These are phyloP conservation scores for Gallirallus australis DNA, from an alignment of 2,797 vertebrate species.

Conservation along the genomic window DNA sequence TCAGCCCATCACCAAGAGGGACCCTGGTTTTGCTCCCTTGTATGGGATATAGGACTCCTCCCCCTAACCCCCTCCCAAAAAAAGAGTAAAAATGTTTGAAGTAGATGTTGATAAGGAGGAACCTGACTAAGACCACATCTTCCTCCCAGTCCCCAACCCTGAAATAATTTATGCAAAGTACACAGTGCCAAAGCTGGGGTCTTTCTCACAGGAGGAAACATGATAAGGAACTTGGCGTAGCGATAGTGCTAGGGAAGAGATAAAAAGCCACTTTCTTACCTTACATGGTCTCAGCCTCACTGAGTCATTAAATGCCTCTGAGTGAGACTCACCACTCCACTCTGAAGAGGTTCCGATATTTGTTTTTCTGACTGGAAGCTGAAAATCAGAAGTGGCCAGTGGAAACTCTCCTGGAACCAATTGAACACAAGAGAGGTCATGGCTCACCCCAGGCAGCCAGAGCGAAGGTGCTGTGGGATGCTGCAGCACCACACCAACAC, in stretches of 20 bases:
- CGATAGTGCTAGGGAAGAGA: not conserved
- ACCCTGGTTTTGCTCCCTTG: not conserved
- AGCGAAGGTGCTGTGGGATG: not conserved
- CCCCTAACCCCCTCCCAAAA: not conserved
- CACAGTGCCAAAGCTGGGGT: not conserved
- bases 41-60: not conserved
- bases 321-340: constrained; percentile 61
- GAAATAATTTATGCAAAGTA: not conserved
- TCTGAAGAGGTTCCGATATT: constrained; percentile 54
- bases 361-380: constrained; percentile 15
- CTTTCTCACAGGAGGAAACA: not conserved
- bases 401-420: constrained; percentile 52
- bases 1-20: not conserved
- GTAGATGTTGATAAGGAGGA: not conserved
- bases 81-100: not conserved
- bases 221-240: not conserved
- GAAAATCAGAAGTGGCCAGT: not conserved
- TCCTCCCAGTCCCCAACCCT: not conserved
- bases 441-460: not conserved
- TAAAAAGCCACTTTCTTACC: constrained; percentile 37
- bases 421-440: not conserved
- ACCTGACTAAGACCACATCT: not conserved
- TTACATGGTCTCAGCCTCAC: constrained; percentile 67
- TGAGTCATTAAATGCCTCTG: constrained; percentile 18
- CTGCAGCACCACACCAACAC: rapidly evolving